Evolutionary conservation across 2,797 vertebrate species (phyloP), one percentile per base, ranked within the genome.

Genomic region (Choloepus didactylus): DNA sequence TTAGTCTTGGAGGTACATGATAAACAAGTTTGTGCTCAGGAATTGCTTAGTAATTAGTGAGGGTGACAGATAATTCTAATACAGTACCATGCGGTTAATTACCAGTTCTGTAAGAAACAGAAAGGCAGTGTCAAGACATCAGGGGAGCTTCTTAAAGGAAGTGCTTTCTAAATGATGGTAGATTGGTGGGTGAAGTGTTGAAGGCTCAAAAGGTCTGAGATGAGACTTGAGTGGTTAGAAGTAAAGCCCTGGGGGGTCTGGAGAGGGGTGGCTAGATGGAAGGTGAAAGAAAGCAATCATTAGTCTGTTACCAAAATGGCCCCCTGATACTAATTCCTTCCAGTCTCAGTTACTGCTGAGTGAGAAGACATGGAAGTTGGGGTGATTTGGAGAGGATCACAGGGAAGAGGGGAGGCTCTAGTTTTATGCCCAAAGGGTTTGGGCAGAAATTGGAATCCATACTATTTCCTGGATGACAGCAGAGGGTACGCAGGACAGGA

Each of bases 381-480:
- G 41, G 46, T 69, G n/a, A 31, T 84, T 51, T 64, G 29, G 49
- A 66, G 46, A 95, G 91, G 69, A 83, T 41, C 38, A 89, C 19
- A 38, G 82, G 79, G 67, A 81, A 93, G 88, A 67, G 72, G 44
- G 51, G 56, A 86, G 31, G 66, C 66, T 89, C 73, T 91, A 88
- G 44, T 69, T 73, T 77, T 88, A n/a, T 86, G 79, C 72, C 75
- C 86, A 86, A 92, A 95, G 92, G 79, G 35, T 35, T 92, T 93
- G 87, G 83, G 84, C 81, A 94, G 95, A 88, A 96, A 72, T 73
- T 95, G 69, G 94, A 96, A 91, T 87, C 60, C 75, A 46, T 86
- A 72, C 5, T 44, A 44, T 89, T 95, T 95, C 80, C 79, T 93
- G 80, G 92, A 91, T 77, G 89, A 64, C 89, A 95, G 72, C 67